phyloP scores from a whole-genome alignment of 2,797 vertebrate species.

The Oryzias dopingdopingensis region DNA sequence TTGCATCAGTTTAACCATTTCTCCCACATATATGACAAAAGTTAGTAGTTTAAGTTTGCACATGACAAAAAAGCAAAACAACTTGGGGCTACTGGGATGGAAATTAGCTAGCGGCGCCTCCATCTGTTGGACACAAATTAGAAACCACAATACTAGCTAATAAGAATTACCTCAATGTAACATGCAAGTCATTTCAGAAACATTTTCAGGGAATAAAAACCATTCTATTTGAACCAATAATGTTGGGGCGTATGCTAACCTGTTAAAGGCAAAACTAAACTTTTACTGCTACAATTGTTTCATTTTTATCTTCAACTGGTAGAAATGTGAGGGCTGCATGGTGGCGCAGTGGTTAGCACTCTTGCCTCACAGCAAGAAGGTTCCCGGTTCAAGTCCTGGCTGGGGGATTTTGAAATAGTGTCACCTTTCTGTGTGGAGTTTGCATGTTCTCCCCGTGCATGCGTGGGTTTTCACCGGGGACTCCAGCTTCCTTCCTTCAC shows the following conservation, averaged over 20 bases:
- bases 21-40: conserved; percentile 26
- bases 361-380: no score
- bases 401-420: no score
- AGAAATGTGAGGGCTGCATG: no score
- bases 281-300: neutral
- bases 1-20: conserved; percentile 6
- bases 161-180: neutral
- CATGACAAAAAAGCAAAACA: conserved; percentile 23
- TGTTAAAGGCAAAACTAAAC: no score
- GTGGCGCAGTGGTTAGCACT: no score
- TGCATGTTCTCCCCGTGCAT: no score
- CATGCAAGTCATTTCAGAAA: neutral
- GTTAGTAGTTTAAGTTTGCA: conserved; percentile 29
- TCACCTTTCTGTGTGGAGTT: no score
- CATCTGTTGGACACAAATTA: conserved; percentile 4
- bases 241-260: neutral
- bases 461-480: no score
- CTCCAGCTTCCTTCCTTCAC: no score
- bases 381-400: no score
- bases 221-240: neutral
- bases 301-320: neutral
- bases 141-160: conserved; percentile 1
- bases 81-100: conserved; percentile 34
- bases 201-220: neutral
- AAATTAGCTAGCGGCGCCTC: conserved; percentile 26